Evolutionary conservation across 2,888 invertebrate species (phyloP), one percentile per base, ranked within the genome.

Genomic region (Drosophila pseudotalamancana): DNA sequence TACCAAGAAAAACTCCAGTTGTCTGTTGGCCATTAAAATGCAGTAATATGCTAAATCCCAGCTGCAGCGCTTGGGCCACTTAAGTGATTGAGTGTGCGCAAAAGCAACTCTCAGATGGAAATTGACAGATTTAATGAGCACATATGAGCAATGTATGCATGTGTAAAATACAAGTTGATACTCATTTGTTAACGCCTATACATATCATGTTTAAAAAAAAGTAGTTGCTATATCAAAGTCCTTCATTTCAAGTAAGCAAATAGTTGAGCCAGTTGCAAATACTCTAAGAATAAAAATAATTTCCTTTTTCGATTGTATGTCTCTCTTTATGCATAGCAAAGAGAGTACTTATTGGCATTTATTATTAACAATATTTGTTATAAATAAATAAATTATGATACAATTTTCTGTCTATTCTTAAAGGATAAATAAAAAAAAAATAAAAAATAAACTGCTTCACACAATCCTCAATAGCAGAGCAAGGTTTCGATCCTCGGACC

Each of bases 41-140:
- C 25, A 50, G 39, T 35, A 34, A 46, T 53, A 43, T 59, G 42
- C 61, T 43, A 43, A 25, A 16, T 32, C 31, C 32, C n/a, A 18
- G 39, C 23, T 37, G 21, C 31, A 45, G 19, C 62, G 42, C 21
- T 14, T 18, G 39, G 23, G 32, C 54, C 46, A 49, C 59, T 66
- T 71, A 65, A 66, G 66, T 70, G 66, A 70, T 70, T 70, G 69
- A 70, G 66, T 71, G 29, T 71, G 54, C 54, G 40, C 66, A 40
- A 29, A 65, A 39, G 35, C 49, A 49, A 32, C 43, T 49, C 25
- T 45, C 71, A 45, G 39, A 6, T 32, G 69, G 59, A 49, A 50
- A 35, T 42, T 31, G 34, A 21, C 37, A 19, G 64, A 64, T 45
- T 57, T 56, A 40, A 12, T 32, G 46, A 55, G 53, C 40, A 34